These are phyloP conservation scores for Branchellion lobata DNA, from an alignment of 2,888 invertebrate genomes.

Conservation along the genomic window DNA sequence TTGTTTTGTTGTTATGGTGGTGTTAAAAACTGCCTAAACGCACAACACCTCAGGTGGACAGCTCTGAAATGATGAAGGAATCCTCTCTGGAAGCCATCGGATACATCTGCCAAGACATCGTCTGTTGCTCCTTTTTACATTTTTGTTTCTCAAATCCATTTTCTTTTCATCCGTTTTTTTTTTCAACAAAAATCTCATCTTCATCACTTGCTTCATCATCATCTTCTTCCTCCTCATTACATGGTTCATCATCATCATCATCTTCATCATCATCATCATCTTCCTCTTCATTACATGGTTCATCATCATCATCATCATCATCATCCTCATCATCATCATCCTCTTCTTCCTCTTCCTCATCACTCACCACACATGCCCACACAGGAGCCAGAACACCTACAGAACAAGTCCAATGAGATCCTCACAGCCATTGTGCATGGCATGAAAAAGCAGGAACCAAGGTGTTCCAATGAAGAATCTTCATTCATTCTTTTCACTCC, in stretches of 20 bases:
- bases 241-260: background rate
- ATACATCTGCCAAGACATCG: conserved; percentile 96
- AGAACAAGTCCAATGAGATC: conserved; percentile 89
- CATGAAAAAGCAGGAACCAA: conserved; percentile 90
- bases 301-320: too few relatives aligned
- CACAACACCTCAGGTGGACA: conserved; percentile 64
- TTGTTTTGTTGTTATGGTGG: too few relatives aligned
- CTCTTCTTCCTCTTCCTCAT: background rate
- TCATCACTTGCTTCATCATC: background rate
- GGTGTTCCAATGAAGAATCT: too few relatives aligned
- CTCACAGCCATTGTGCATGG: conserved; percentile 98
- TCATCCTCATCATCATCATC: background rate
- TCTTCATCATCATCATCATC: background rate
- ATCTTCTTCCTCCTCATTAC: background rate
- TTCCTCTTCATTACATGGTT: too few relatives aligned
- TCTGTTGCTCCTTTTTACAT: conserved; percentile 40
- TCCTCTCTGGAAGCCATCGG: conserved; percentile 96
- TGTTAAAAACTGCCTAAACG: too few relatives aligned
- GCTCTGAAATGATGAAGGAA: conserved; percentile 91
- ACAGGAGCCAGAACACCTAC: conserved; percentile 79
- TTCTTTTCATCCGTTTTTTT: conserved; percentile 9
- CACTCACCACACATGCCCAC: background rate
- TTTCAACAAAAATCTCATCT: background rate
- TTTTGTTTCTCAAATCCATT: background rate
- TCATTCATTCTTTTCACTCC: too few relatives aligned